Evolutionary conservation across 2,888 invertebrate genomes (phyloP), one percentile per base, ranked within the genome.

Genomic region (Nymphalis polychloros): DNA sequence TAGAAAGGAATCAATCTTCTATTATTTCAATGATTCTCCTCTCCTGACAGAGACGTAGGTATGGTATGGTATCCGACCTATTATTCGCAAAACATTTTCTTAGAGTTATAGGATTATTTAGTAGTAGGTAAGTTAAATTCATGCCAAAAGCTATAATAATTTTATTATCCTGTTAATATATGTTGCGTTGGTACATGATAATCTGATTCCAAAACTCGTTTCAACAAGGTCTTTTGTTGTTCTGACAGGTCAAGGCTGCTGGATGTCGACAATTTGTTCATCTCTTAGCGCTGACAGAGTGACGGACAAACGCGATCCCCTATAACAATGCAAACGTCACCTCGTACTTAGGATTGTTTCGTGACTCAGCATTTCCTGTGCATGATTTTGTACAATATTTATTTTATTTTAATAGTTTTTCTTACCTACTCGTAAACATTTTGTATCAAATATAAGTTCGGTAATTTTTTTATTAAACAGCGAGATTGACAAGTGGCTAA

Each of bases 231-330:
- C 68, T 67, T 72, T 75, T 75, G 69, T 71, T 71, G 67, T 35
- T 74, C 73, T 70, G 76, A 73, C 80, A 75, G 79, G 79, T 77
- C 79, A 79, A 78, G 79, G 80, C 71, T 75, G 73, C 67, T 71
- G 72, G 73, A 71, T 73, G 75, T 72, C 72, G 73, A 72, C 77
- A 73, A 79, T 79, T 80, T 79, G 80, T 80, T 75, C 75, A 70
- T 61, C 35, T 74, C 73, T 75, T 72, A 65, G 55, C 60, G 49
- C 63, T 65, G 76, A 76, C 76, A 73, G 75, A 64, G 69, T 70
- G 77, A 77, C 73, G 69, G 76, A 68, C 74, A 71, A 67, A 71
- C 71, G 70, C 62, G 71, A 72, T 72, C 73, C 62, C 57, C 65
- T 68, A 63, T 69, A 70, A 73, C 72, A 74, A 73, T 72, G 63